phyloP scores from a whole-genome alignment of 2,888 invertebrate species.

The Amorpha juglandis region DNA sequence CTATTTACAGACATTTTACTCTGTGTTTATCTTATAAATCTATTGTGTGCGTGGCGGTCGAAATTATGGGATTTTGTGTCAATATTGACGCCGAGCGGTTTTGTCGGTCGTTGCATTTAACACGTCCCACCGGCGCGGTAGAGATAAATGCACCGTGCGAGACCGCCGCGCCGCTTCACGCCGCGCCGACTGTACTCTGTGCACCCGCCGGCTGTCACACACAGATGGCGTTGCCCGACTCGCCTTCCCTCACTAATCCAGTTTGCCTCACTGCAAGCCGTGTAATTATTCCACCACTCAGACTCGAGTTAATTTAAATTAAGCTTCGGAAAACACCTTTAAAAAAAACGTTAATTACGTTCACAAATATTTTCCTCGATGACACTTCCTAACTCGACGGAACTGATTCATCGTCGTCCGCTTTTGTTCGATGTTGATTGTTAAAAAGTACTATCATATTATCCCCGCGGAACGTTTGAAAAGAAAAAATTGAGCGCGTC shows the following conservation, averaged over 20 bases:
- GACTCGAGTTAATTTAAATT: slow-evolving; percentile 1
- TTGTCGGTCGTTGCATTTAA: slow-evolving; percentile 79
- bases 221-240: slow-evolving; percentile 65
- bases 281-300: slow-evolving; percentile 1
- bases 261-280: slow-evolving; percentile 4
- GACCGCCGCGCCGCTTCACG: slow-evolving; percentile 34
- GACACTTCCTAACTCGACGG: slow-evolving; percentile 23
- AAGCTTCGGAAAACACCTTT: not conserved
- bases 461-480: slow-evolving; percentile 41
- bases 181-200: not conserved
- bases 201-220: slow-evolving; percentile 2
- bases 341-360: slow-evolving; percentile 4
- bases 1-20: slow-evolving; percentile 83
- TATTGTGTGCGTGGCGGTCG: slow-evolving; percentile 82
- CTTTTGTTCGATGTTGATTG: slow-evolving; percentile 23
- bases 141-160: slow-evolving; percentile 45
- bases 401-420: slow-evolving; percentile 9
- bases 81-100: slow-evolving; percentile 77
- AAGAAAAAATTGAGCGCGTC: slow-evolving; percentile 31
- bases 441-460: slow-evolving; percentile 39
- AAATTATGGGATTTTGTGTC: slow-evolving; percentile 81
- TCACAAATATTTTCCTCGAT: slow-evolving; percentile 10
- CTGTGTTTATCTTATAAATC: slow-evolving; percentile 83
- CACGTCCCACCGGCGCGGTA: slow-evolving; percentile 72
- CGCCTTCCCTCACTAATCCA: slow-evolving; percentile 20